Evolutionary conservation across 1,140 invertebrate species (phyloP).

Genomic region (Caenorhabditis tropicalis): DNA sequence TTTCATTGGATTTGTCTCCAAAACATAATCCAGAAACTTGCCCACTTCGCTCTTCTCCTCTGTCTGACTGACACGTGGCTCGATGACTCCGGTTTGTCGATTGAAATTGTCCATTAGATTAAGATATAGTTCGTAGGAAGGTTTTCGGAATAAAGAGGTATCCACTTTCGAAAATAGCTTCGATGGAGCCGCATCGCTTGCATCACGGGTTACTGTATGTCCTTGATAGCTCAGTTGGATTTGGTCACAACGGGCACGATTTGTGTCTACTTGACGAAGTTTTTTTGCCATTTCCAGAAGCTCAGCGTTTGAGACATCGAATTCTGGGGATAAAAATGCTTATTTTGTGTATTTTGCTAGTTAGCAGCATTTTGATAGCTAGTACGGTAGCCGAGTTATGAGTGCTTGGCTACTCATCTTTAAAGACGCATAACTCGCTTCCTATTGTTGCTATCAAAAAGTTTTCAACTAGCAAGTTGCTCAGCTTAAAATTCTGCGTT

Average conservation of each 20-base stretch:
- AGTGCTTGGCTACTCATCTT: no score
- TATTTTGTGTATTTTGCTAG: background rate
- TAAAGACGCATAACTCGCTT: no score
- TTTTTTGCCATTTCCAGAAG: constrained; percentile 9
- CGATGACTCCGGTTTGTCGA: constrained; percentile 56
- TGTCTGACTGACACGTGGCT: constrained; percentile 47
- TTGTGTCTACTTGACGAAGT: background rate
- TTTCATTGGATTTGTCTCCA: constrained; percentile 56
- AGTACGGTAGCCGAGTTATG: no score
- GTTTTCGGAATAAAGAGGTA: constrained; percentile 56
- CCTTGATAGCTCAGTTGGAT: constrained; percentile 55
- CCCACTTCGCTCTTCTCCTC: constrained; percentile 58
- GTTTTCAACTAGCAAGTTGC: no score
- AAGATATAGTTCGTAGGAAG: constrained; percentile 58
- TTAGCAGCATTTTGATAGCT: no score
- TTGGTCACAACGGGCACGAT: constrained; percentile 6
- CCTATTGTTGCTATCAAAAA: no score
- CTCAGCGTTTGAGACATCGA: background rate
- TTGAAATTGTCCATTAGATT: constrained; percentile 61
- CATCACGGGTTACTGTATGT: constrained; percentile 58
- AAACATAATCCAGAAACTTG: constrained; percentile 53
- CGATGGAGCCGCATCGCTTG: constrained; percentile 48
- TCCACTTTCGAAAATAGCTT: constrained; percentile 61
- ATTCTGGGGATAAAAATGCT: background rate
- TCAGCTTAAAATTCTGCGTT: no score